Evolutionary conservation across 2,113 vertebrate genomes (phyloP).

Genomic region (Zootoca vivipara): DNA sequence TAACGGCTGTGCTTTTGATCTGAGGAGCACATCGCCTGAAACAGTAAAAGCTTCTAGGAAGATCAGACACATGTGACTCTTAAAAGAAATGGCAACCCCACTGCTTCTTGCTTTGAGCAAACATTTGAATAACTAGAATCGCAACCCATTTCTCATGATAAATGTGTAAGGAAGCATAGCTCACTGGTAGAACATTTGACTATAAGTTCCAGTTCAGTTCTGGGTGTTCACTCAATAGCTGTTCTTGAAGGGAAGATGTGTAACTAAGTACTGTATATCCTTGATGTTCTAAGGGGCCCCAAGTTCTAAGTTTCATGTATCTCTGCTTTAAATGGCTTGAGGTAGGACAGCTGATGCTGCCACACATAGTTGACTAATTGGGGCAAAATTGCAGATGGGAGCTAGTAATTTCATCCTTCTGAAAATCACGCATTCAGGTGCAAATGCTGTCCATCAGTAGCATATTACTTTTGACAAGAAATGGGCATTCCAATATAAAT

Average conservation of each 20-base stretch:
- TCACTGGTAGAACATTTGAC: background rate
- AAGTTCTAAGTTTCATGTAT: background rate
- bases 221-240: background rate
- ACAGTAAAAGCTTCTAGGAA: background rate
- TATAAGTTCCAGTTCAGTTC: background rate
- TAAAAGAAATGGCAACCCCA: background rate
- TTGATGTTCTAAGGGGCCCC: too few relatives aligned
- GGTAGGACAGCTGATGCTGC: background rate
- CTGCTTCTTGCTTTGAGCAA: background rate
- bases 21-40: background rate
- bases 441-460: background rate
- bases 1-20: background rate
- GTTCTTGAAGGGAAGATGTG: background rate
- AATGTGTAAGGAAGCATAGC: background rate
- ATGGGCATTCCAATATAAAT: background rate
- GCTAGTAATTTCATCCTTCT: background rate
- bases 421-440: background rate
- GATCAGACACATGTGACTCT: background rate
- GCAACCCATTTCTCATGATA: background rate
- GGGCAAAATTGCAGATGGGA: background rate
- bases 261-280: background rate
- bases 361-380: background rate
- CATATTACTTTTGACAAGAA: background rate
- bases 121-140: background rate
- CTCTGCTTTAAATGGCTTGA: background rate